Evolutionary conservation across 2,113 vertebrate species (phyloP).

Genomic region (Eclectus roratus): DNA sequence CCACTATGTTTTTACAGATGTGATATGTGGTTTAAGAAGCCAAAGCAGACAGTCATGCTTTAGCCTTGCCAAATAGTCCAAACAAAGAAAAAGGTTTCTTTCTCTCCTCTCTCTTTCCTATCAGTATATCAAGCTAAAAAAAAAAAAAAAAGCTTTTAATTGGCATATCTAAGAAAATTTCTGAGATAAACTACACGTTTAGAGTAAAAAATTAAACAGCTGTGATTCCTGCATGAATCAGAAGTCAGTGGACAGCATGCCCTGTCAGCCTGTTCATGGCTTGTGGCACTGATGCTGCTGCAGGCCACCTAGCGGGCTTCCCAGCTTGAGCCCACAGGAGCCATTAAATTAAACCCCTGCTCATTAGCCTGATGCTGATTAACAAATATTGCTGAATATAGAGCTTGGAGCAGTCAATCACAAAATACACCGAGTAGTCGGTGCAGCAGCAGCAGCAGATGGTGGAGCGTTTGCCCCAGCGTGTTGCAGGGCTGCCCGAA

Average conservation of each 20-base stretch:
- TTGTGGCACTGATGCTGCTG: not conserved
- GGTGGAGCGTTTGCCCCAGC: not conserved
- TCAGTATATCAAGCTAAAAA: not conserved
- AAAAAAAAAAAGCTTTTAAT: not conserved
- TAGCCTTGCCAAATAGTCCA: not conserved
- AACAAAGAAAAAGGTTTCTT: not conserved
- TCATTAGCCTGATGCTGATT: accelerated
- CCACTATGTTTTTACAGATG: slow-evolving; percentile 39
- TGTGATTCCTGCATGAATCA: not conserved
- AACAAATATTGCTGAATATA: not conserved
- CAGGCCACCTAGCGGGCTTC: slow-evolving; percentile 56
- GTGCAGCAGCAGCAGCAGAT: not conserved
- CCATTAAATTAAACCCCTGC: accelerated
- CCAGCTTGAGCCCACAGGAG: not conserved
- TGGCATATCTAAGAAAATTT: not conserved
- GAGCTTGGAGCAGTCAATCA: not conserved
- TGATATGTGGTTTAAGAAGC: not conserved
- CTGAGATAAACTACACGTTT: not conserved
- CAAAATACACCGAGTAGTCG: accelerated
- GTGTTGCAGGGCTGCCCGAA: accelerated
- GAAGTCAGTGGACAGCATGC: accelerated
- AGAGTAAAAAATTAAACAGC: not conserved
- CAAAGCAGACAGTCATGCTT: not conserved
- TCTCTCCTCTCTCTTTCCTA: not conserved
- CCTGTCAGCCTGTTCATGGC: accelerated